Evolutionary conservation across 2,888 invertebrate species (phyloP), one percentile per base, ranked within the genome.

Genomic region (Aspidiotus destructor): DNA sequence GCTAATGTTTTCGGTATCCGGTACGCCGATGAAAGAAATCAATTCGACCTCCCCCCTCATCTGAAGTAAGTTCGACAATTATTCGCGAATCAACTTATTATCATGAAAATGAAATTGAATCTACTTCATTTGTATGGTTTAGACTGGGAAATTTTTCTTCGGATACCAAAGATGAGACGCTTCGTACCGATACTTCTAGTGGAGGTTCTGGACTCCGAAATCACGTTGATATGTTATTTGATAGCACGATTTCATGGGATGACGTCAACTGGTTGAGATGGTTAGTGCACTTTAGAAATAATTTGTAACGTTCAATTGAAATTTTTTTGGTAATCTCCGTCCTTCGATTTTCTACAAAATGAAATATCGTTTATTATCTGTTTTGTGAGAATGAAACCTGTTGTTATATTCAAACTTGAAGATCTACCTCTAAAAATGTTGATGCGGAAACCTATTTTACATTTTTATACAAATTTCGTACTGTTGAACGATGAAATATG

Each of bases 1-100:
- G 88, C 92, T 0, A 92, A 93, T 0, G 77, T 88, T 60, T 91
- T 93, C 77, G 96, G 96, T 0, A 81, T 87, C 65, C 81, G 95
- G 58, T 81, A 88, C 68, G 86, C 87, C 0, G 94, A 96, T 78
- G 80, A 88, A 11, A 83, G 86, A 72, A 95, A 95, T 76, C 86
- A 87, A 75, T 96, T 96, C 77, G 79, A 83, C 55, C 78, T 96
- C 57, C 95, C 95, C 0, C 75, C 81, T 41, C 89, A 93, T 79
- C 80, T 96, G 64, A 85, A 80, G 86, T 89, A 80, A 74, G 74
- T 54, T 52, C n/a, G 10, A 5, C 7, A 44, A 44, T 8, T 15
- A 11, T 40, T 41, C 10, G 40, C 40, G 7, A 28, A 28, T 28
- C 28, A 28, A n/a, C 3, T 11, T 52, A 52, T 3, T 52, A 52